A percentile compares a stretch with the other conserved stretches of the same genome.
These are phyloP conservation scores for Scolopax rusticola DNA, from an alignment of 2,797 vertebrate genomes.

Conservation along the genomic window DNA sequence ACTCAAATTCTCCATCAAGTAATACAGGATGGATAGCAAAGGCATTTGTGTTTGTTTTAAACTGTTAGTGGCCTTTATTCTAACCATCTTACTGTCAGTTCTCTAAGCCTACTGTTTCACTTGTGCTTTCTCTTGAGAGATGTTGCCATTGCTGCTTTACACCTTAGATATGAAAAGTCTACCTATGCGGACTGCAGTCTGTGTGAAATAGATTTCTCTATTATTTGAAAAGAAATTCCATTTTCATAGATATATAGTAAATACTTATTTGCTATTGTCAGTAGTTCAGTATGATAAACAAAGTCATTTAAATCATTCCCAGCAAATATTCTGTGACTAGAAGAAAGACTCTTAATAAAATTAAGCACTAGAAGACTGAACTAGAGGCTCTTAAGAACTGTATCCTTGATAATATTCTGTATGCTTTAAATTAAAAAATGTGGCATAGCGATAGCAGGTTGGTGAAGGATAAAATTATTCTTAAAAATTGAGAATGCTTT, in stretches of 20 bases:
- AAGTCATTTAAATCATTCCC: background rate
- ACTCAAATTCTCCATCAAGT: background rate
- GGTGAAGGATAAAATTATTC: background rate
- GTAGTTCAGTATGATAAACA: background rate
- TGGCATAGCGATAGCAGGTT: background rate
- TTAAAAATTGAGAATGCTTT: background rate
- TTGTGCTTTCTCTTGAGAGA: background rate
- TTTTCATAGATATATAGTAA: background rate
- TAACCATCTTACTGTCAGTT: background rate
- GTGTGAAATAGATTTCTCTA: background rate
- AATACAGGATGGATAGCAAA: background rate
- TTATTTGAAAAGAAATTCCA: background rate
- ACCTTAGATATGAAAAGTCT: background rate
- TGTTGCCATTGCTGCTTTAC: background rate
- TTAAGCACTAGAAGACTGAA: background rate
- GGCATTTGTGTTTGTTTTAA: background rate
- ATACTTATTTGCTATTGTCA: background rate
- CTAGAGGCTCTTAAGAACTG: background rate
- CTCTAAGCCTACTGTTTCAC: background rate
- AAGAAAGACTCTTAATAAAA: background rate
- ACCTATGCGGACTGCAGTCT: background rate
- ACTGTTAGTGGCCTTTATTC: background rate
- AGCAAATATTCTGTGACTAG: background rate
- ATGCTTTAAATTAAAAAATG: background rate
- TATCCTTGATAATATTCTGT: background rate